Evolutionary conservation across 2,888 invertebrate genomes (phyloP).

Genomic region (Philereme transversata): DNA sequence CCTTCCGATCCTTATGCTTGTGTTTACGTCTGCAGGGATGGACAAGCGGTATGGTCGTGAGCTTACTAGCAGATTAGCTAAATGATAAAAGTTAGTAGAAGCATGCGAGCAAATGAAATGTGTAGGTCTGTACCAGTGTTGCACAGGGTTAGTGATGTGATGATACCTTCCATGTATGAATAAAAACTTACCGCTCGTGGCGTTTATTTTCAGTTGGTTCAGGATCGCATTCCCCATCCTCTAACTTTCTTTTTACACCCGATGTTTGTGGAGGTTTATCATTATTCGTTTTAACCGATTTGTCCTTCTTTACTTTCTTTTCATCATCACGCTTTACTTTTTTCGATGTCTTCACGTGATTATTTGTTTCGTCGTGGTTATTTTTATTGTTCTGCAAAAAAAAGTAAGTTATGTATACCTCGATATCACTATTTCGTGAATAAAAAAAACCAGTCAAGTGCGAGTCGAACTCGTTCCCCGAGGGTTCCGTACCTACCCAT

Average conservation of each 20-base stretch:
- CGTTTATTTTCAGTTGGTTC: slow-evolving; percentile 78
- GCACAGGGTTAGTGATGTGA: slow-evolving; percentile 17
- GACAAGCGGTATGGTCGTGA: slow-evolving; percentile 76
- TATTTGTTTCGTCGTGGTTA: slow-evolving; percentile 72
- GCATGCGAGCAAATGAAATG: slow-evolving; percentile 41
- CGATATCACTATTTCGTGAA: background rate
- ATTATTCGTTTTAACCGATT: slow-evolving; percentile 60
- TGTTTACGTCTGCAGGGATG: slow-evolving; percentile 79
- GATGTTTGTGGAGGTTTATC: slow-evolving; percentile 69
- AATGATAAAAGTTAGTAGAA: slow-evolving; percentile 43
- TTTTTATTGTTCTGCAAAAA: slow-evolving; percentile 70
- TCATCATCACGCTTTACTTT: slow-evolving; percentile 65
- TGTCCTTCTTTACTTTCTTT: slow-evolving; percentile 64
- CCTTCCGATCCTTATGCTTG: slow-evolving; percentile 79
- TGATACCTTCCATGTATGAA: slow-evolving; percentile 14
- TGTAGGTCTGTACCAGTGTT: slow-evolving; percentile 16
- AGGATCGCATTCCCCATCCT: slow-evolving; percentile 82
- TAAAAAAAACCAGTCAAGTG: slow-evolving; percentile 2
- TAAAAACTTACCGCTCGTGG: slow-evolving; percentile 70
- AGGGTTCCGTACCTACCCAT: too few species aligned
- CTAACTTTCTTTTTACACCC: slow-evolving; percentile 81
- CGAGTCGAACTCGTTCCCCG: too few species aligned
- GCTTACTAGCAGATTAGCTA: slow-evolving; percentile 50
- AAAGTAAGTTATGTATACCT: background rate
- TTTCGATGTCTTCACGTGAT: slow-evolving; percentile 66